phyloP scores from a whole-genome alignment of 2,113 vertebrate species.

The Antechinus stuartii region DNA sequence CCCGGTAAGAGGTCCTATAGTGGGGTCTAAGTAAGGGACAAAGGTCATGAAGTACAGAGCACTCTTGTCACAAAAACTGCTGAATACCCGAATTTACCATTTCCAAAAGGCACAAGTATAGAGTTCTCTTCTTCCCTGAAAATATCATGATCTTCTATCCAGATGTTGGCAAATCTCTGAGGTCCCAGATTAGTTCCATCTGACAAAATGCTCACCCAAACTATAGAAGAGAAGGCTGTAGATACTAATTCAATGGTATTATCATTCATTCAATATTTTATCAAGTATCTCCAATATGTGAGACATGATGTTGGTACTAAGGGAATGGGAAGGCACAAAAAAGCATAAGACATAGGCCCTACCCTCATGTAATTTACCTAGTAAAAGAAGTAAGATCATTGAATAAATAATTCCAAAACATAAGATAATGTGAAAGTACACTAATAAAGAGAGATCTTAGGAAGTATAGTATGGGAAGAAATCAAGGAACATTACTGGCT shows the following conservation, averaged over 20 bases:
- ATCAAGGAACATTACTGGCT: background rate
- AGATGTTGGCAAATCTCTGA: background rate
- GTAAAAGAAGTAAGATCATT: background rate
- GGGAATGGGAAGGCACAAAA: background rate
- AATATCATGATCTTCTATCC: background rate
- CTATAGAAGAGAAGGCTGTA: background rate
- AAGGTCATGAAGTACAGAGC: background rate
- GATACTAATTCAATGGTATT: background rate
- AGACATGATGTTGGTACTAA: background rate
- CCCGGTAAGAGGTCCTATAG: background rate
- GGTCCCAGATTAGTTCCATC: background rate
- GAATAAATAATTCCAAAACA: background rate
- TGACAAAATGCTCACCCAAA: background rate
- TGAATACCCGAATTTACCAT: background rate
- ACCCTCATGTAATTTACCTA: background rate
- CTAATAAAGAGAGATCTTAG: background rate
- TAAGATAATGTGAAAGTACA: background rate
- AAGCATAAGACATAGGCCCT: background rate
- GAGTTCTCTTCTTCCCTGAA: background rate
- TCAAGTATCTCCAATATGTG: background rate
- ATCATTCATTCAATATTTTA: background rate
- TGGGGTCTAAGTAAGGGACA: background rate
- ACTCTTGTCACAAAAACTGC: background rate
- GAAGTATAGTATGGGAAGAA: background rate
- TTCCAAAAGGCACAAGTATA: background rate